Evolutionary conservation across 2,888 invertebrate genomes (phyloP).

Genomic region (Physocephala rufipes): DNA sequence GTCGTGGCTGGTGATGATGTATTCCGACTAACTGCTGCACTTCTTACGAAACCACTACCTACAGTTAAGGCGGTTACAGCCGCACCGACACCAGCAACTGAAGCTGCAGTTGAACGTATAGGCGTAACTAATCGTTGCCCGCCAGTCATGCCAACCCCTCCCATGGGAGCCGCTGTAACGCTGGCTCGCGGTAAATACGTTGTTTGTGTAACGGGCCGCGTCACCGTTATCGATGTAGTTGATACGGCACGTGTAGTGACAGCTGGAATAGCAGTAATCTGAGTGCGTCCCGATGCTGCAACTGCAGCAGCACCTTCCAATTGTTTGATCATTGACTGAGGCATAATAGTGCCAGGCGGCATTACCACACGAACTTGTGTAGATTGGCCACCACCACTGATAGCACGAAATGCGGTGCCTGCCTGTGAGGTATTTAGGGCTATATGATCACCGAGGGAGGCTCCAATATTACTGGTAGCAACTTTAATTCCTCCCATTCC

Average conservation of each 20-base stretch:
- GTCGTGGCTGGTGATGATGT: conserved; percentile 61
- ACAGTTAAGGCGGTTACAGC: conserved; percentile 54
- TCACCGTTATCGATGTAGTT: conserved; percentile 65
- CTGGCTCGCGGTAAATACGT: conserved; percentile 63
- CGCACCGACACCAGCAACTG: conserved; percentile 46
- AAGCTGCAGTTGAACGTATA: conserved; percentile 58
- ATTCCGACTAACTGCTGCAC: conserved; percentile 54
- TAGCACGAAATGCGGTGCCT: conserved; percentile 58
- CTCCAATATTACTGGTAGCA: conserved; percentile 48
- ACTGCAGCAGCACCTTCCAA: conserved; percentile 59
- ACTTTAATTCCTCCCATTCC: conserved; percentile 54
- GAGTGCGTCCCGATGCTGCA: conserved; percentile 58
- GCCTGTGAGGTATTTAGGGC: conserved; percentile 54
- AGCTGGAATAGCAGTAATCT: conserved; percentile 64
- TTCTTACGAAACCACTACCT: conserved; percentile 60
- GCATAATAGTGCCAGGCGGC: conserved; percentile 63
- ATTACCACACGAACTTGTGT: conserved; percentile 64
- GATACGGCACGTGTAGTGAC: conserved; percentile 57
- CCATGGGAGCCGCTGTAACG: conserved; percentile 62
- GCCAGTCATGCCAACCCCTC: conserved; percentile 48
- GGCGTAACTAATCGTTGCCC: conserved; percentile 61
- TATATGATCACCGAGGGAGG: conserved; percentile 53
- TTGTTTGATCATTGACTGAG: conserved; percentile 69
- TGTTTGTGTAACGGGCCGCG: conserved; percentile 61
- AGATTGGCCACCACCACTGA: conserved; percentile 60